These are phyloP conservation scores for Eurosta solidaginis DNA, from an alignment of 1,140 invertebrate genomes.

Conservation along the genomic window DNA sequence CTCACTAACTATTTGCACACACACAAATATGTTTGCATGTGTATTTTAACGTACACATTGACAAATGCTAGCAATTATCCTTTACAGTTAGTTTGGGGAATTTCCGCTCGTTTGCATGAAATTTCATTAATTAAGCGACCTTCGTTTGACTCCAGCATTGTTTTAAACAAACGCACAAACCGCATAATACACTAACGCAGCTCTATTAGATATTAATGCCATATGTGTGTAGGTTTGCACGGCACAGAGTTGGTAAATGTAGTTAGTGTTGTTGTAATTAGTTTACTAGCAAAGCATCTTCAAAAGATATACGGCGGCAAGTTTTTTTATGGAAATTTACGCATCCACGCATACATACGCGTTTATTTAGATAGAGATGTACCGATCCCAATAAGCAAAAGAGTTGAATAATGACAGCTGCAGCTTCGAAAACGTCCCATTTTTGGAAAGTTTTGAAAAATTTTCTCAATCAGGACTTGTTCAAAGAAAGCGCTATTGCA, in stretches of 20 bases:
- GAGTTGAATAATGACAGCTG: too few species aligned
- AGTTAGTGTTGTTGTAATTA: constrained; percentile 23
- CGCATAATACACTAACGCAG: not conserved
- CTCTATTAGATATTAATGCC: not conserved
- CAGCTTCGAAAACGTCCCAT: too few species aligned
- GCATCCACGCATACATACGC: not conserved
- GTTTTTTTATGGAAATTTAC: not conserved
- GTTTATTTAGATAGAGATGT: not conserved
- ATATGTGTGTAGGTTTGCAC: not conserved
- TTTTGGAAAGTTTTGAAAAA: too few species aligned
- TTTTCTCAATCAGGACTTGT: too few species aligned
- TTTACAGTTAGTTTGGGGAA: constrained; percentile 9
- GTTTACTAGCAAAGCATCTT: not conserved
- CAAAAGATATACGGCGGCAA: not conserved
- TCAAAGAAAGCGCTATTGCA: too few species aligned
- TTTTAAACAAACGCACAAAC: not conserved
- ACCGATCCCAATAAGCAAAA: too few species aligned
- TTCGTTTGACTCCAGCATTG: not conserved
- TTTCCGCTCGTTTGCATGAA: constrained; percentile 1
- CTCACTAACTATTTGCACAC: too few species aligned
- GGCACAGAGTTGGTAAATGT: not conserved
- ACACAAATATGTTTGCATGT: not conserved
- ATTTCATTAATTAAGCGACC: constrained; percentile 34
- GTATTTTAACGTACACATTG: not conserved
- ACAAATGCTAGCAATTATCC: not conserved